Percentiles rank a stretch among this genome's conserved stretches.
These are phyloP conservation scores for Chrysina gloriosa DNA, from an alignment of 2,888 invertebrate species.

Conservation along the genomic window DNA sequence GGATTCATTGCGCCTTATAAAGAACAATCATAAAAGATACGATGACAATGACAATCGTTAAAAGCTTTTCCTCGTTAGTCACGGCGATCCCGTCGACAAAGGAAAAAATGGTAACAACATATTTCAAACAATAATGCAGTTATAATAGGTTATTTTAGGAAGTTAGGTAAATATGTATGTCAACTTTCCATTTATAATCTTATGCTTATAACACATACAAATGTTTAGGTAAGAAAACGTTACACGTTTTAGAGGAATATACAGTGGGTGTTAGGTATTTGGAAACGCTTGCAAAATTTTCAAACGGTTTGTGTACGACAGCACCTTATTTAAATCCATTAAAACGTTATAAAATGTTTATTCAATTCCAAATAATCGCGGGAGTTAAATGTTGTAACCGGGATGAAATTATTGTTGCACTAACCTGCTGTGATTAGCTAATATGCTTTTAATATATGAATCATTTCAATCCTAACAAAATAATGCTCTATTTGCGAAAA, in stretches of 20 bases:
- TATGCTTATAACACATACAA: not conserved
- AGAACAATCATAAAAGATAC: not conserved
- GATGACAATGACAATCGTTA: not conserved
- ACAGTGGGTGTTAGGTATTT: not conserved
- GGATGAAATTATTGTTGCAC: no score
- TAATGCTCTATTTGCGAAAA: no score
- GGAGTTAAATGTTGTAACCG: no score
- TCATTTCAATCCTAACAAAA: no score
- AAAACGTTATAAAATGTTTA: no score
- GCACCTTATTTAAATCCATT: no score
- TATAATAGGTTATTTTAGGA: not conserved
- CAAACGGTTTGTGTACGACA: no score
- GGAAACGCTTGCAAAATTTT: not conserved
- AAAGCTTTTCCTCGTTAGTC: not conserved
- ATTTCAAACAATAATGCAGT: not conserved
- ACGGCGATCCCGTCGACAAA: not conserved
- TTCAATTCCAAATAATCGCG: no score
- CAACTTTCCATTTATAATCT: slow-evolving; percentile 14
- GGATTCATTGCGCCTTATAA: no score
- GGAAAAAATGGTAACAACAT: not conserved
- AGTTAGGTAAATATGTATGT: not conserved
- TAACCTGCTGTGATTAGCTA: no score
- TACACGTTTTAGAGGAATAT: not conserved
- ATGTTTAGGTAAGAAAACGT: not conserved
- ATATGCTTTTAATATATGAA: no score